A percentile compares a stretch with the other conserved stretches of the same genome.
phyloP scores from a whole-genome alignment of 2,888 invertebrate species.

The Busseola fusca region DNA sequence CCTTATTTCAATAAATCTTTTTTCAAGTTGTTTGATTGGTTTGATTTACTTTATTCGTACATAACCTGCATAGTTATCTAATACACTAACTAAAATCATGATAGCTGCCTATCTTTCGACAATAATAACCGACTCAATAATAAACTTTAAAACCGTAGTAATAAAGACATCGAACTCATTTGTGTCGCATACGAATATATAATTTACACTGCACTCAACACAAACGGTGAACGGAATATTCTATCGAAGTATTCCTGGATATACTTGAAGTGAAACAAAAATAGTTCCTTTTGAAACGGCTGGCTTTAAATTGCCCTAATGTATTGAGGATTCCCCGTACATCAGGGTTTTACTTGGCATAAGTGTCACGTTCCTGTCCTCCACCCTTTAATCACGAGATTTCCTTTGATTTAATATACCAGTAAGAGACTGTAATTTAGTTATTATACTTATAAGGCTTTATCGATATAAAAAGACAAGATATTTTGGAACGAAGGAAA shows the following conservation, averaged over 20 bases:
- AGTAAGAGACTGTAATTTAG: conserved; percentile 22
- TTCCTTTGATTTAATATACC: conserved; percentile 50
- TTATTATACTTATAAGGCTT: conserved; percentile 1
- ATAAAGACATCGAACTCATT: conserved; percentile 16
- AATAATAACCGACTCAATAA: conserved; percentile 9
- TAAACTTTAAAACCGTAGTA: not conserved
- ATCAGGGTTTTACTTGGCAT: conserved; percentile 41
- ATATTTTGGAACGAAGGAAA: conserved; percentile 19
- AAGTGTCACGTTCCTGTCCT: conserved; percentile 47
- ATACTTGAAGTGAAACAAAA: conserved; percentile 22
- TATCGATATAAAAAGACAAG: conserved; percentile 11
- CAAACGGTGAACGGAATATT: conserved; percentile 24
- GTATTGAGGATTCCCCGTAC: conserved; percentile 32
- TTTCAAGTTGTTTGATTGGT: not conserved
- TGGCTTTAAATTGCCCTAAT: conserved; percentile 38
- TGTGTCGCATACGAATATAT: conserved; percentile 13
- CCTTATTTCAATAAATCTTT: not conserved
- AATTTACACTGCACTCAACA: conserved; percentile 25
- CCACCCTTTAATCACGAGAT: conserved; percentile 36
- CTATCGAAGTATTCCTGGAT: conserved; percentile 9
- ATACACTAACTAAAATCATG: not conserved
- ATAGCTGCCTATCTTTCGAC: not conserved
- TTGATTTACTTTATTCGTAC: not conserved
- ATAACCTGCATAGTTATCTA: not conserved
- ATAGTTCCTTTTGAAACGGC: conserved; percentile 30